Evolutionary conservation across 2,797 vertebrate genomes (phyloP), one percentile per base, ranked within the genome.

Genomic region (Darevskia nairensis): DNA sequence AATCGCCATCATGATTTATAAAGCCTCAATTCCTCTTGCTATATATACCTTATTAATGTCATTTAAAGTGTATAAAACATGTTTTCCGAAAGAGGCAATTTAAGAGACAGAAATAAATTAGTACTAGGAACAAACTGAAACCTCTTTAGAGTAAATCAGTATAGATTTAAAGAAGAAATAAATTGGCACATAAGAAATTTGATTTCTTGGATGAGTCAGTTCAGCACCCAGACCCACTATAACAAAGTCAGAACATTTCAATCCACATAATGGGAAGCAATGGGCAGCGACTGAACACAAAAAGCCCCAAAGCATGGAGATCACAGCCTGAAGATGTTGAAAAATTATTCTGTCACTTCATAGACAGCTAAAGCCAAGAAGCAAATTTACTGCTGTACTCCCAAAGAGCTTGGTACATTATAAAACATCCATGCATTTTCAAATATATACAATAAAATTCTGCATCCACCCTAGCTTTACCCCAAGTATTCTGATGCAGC

Each of bases 181-280:
- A 68, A 87, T 79, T 79, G 44, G 72, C 35, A 87, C 19, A 44
- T 59, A 79, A 44, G 32, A 84, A 78, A 55, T 71, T n/a, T 46
- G 27, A 74, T 80, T 84, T 85, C 68, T 80, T 72, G 17, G 69
- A 74, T 80, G 23, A 86, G 21, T 85, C 61, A 82, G 41, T 19
- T 61, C 25, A 29, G 86, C 3, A 83, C 0, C 1, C 15, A 2
- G 71, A 87, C 2, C 35, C 44, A 61, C 35, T 71, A 39, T 41
- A 59, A 64, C 79, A 88, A 81, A 90, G 50, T 32, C 86, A 84
- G 19, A 90, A 68, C 82, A 88, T 21, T 46, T 93, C 77, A 92
- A 75, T 44, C 80, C 2, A 76, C 4, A 89, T 21, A 41, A 91
- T 35, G 69, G 80, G 88, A 92, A 86, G 50, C 0, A 0, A 80